Evolutionary conservation across 2,113 vertebrate genomes (phyloP), one percentile per base, ranked within the genome.

Genomic region (Amphiprion percula): DNA sequence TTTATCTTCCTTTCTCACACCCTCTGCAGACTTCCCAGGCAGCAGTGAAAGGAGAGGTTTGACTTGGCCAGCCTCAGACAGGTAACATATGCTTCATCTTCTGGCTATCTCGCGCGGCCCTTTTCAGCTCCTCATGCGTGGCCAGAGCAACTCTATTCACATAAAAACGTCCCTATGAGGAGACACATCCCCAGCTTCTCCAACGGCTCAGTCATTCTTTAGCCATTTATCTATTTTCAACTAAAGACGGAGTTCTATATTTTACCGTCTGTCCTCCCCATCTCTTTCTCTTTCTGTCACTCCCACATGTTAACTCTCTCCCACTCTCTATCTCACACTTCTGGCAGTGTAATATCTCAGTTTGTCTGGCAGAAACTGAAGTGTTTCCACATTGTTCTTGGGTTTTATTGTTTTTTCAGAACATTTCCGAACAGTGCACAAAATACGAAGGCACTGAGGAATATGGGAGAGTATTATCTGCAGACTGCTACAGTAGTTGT

Each of bases 11-110:
- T n/a, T 21, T 21, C 2, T 52, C 53, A 26, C 33, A 54, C 39
- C 23, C 69, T 21, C 50, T 26, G 54, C 64, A 37, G 7, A 19
- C 23, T 59, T 24, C 64, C 19, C 49, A 58, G 58, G 63, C 73
- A 74, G 61, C 74, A 65, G 61, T 4, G 71, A 60, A 50, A 39
- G n/a, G 14, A 44, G 49, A 58, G 63, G 37, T 62, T 54, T 67
- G 54, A 55, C 55, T 68, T 71, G 70, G 26, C 60, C 76, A 33
- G 41, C n/a, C 24, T 49, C 52, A 70, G 77, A 87, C 82, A 91
- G 82, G 84, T 86, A 68, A 58, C 85, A 87, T 69, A 82, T 84
- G 82, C 58, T 53, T 33, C 37, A 47, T 33, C 62, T 82, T 74
- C 64, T 54, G 39, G 64, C 54, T 64, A 50, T 56, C 33, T 69